Conservation (phyloP, 2,797 vertebrate species). For the Ptychadena robeensis region DNA sequence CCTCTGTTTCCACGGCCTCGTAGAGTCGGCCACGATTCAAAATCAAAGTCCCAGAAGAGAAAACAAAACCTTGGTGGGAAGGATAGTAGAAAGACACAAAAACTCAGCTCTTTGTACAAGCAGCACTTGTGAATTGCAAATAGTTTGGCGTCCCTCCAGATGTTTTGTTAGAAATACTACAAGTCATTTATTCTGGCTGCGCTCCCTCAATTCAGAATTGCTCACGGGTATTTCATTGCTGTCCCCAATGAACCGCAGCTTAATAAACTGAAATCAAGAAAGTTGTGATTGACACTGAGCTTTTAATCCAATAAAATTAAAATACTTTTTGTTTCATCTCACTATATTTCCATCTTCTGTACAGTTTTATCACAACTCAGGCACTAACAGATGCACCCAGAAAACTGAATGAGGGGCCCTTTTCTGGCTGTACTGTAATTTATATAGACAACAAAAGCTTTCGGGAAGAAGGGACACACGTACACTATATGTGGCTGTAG, state of each 20-base stretch:
- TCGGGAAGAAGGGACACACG: too few species aligned
- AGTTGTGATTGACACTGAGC: conserved; percentile 25
- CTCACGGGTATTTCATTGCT: conserved; percentile 41
- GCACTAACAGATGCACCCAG: too few species aligned
- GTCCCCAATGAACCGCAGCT: conserved; percentile 12
- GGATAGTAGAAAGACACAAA: conserved; percentile 30
- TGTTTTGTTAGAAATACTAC: conserved; percentile 48
- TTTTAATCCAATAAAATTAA: not conserved
- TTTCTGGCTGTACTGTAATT: too few species aligned
- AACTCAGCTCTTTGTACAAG: conserved; percentile 40
- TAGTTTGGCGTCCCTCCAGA: conserved; percentile 26
- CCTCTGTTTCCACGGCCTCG: conserved; percentile 25
- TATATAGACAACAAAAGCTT: too few species aligned
- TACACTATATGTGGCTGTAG: too few species aligned
- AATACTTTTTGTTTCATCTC: not conserved
- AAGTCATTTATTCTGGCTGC: conserved; percentile 36
- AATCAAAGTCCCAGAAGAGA: conserved; percentile 24
- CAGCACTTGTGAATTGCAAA: conserved; percentile 42
- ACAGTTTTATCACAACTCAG: not conserved
- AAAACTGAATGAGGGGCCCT: too few species aligned
- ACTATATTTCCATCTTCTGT: not conserved
- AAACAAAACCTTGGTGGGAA: conserved; percentile 56
- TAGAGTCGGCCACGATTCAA: conserved; percentile 14
- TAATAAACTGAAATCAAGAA: conserved; percentile 36
- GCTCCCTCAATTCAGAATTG: conserved; percentile 29